Conservation (phyloP, 1,140 invertebrate genomes). For the Zaprionus vittiger region DNA sequence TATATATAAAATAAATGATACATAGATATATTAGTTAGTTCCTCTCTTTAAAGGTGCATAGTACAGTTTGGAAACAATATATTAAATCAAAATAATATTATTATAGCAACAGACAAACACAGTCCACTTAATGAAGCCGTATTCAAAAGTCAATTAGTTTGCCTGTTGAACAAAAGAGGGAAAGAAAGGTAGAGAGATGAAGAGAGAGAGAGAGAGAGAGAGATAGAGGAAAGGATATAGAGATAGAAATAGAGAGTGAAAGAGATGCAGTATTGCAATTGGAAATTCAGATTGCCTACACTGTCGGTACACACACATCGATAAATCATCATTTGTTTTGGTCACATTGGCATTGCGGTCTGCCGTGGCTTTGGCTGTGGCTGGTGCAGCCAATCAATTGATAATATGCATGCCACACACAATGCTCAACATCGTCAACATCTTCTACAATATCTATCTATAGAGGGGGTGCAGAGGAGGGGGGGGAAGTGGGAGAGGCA, state of each 20-base stretch:
- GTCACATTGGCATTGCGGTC: slow-evolving; percentile 28
- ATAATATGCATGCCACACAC: slow-evolving; percentile 21
- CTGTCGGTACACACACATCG: slow-evolving; percentile 4
- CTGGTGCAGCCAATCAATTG: slow-evolving; percentile 32
- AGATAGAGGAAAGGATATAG: neutral
- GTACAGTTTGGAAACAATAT: neutral
- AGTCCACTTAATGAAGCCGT: neutral
- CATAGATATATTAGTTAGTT: too few species aligned
- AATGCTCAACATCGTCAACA: neutral
- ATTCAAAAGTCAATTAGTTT: slow-evolving; percentile 10
- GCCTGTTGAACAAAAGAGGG: slow-evolving; percentile 1
- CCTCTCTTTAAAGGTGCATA: neutral
- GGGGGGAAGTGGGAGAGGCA: too few species aligned
- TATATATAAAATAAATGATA: too few species aligned
- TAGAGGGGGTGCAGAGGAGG: neutral
- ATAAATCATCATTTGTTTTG: slow-evolving; percentile 45
- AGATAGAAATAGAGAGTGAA: too few species aligned
- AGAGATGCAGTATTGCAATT: neutral
- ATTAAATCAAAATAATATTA: neutral
- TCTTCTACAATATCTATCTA: slow-evolving; percentile 6
- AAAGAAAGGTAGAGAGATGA: neutral
- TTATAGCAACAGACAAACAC: neutral
- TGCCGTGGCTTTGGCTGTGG: slow-evolving; percentile 8
- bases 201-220: neutral
- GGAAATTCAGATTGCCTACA: neutral